These are phyloP conservation scores for Drosophila pandora DNA, from an alignment of 1,140 invertebrate species.

Conservation along the genomic window DNA sequence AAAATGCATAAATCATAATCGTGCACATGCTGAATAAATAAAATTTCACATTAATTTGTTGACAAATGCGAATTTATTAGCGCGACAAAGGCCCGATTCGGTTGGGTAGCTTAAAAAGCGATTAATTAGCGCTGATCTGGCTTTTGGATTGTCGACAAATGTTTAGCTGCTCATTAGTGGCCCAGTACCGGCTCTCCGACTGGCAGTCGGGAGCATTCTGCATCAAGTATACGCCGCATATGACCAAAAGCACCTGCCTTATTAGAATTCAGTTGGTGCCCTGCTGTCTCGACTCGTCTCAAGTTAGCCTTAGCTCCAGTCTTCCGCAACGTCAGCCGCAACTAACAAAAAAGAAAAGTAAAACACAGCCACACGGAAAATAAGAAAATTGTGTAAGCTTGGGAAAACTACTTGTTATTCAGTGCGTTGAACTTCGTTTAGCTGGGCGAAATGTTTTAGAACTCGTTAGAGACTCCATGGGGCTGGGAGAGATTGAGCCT, in stretches of 20 bases:
- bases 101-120: conserved; percentile 64
- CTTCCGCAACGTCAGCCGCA: conserved; percentile 47
- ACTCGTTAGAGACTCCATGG: conserved; percentile 66
- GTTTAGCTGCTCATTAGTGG: conserved; percentile 74
- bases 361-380: conserved; percentile 33
- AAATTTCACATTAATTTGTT: conserved; percentile 76
- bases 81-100: conserved; percentile 31
- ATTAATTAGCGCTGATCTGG: conserved; percentile 69
- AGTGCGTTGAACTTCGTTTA: conserved; percentile 80
- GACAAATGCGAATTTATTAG: conserved; percentile 77
- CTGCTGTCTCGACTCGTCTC: conserved; percentile 53
- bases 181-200: neutral
- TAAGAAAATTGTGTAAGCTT: conserved; percentile 39
- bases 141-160: conserved; percentile 68
- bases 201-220: neutral
- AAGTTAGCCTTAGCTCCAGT: conserved; percentile 43
- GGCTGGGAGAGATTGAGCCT: conserved; percentile 44
- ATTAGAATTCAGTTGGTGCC: conserved; percentile 69
- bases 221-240: conserved; percentile 62
- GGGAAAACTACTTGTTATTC: conserved; percentile 77
- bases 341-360: conserved; percentile 17
- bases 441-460: conserved; percentile 77
- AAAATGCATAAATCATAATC: conserved; percentile 73
- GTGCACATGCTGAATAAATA: conserved; percentile 68
- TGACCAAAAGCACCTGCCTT: conserved; percentile 56